These are phyloP conservation scores for Chunga burmeisteri DNA, from an alignment of 2,113 vertebrate genomes.

Conservation along the genomic window DNA sequence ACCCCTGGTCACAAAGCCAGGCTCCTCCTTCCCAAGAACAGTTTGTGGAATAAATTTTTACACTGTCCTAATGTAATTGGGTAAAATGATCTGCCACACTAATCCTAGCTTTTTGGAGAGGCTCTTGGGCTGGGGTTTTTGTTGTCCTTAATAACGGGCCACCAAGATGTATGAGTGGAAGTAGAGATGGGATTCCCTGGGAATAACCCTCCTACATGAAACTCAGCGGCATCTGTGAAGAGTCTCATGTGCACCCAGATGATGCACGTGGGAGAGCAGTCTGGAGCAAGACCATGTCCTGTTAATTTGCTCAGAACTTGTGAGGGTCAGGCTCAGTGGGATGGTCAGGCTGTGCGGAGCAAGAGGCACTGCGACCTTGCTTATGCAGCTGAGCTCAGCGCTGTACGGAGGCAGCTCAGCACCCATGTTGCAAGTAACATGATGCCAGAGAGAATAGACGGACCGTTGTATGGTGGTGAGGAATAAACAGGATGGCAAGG, in stretches of 20 bases:
- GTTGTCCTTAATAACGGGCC: not conserved
- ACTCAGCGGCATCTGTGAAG: not conserved
- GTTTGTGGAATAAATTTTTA: not conserved
- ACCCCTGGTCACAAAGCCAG: not conserved
- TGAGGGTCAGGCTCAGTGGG: not conserved
- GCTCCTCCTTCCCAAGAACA: not conserved
- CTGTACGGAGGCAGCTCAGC: rapidly evolving
- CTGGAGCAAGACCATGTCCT: not conserved
- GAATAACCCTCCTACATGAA: not conserved
- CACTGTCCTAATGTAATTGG: not conserved
- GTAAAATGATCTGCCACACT: not conserved
- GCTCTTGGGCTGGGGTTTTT: not conserved
- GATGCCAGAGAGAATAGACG: not conserved
- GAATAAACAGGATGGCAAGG: not conserved
- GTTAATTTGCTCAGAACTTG: not conserved
- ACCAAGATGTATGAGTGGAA: not conserved
- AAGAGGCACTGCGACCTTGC: not conserved
- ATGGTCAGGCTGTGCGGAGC: not conserved
- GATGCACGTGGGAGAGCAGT: not conserved
- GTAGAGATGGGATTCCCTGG: conserved; percentile 7
- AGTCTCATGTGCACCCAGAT: not conserved
- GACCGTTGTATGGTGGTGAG: not conserved
- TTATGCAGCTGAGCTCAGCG: not conserved
- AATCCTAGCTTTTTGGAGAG: not conserved
- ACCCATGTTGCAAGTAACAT: rapidly evolving